A percentile compares a stretch with the other conserved stretches of the same genome.
Conservation (phyloP, 1,140 invertebrate species). For the Scaptomyza pallida region DNA sequence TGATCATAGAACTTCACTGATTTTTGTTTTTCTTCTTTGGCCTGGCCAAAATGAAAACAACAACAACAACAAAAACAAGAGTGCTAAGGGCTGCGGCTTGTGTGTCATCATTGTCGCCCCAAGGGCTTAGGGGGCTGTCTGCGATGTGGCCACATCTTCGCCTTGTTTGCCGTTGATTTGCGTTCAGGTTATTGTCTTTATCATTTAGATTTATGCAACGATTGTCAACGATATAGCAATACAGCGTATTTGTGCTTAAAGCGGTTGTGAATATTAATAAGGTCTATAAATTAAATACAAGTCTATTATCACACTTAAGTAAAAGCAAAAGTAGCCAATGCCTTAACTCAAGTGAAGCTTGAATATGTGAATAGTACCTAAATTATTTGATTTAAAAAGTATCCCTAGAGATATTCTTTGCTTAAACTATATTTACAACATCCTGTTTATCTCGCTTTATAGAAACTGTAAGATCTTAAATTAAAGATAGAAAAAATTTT, state of each 20-base stretch:
- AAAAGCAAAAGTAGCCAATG: no score
- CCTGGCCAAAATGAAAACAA: conserved; percentile 12
- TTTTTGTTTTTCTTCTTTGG: conserved; percentile 30
- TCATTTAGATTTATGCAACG: conserved; percentile 26
- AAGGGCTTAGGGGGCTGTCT: conserved; percentile 1
- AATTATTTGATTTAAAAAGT: no score
- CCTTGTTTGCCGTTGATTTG: conserved; percentile 32
- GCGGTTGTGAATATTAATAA: not conserved
- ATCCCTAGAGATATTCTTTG: no score
- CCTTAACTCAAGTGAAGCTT: no score
- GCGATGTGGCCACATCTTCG: conserved; percentile 13
- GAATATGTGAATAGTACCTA: no score
- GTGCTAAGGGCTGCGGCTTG: not conserved
- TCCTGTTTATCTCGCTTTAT: no score
- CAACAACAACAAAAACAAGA: conserved; percentile 15
- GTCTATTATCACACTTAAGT: not conserved
- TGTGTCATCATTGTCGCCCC: conserved; percentile 25
- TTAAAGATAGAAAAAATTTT: no score
- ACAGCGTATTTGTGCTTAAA: not conserved
- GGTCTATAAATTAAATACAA: not conserved
- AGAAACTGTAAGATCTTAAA: no score
- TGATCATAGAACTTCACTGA: conserved; percentile 69
- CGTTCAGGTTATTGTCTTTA: conserved; percentile 40
- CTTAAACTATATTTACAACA: no score
- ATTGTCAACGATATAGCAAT: conserved; percentile 8